phyloP scores from a whole-genome alignment of 2,888 invertebrate genomes.

The Pachliopta kotzebuea region DNA sequence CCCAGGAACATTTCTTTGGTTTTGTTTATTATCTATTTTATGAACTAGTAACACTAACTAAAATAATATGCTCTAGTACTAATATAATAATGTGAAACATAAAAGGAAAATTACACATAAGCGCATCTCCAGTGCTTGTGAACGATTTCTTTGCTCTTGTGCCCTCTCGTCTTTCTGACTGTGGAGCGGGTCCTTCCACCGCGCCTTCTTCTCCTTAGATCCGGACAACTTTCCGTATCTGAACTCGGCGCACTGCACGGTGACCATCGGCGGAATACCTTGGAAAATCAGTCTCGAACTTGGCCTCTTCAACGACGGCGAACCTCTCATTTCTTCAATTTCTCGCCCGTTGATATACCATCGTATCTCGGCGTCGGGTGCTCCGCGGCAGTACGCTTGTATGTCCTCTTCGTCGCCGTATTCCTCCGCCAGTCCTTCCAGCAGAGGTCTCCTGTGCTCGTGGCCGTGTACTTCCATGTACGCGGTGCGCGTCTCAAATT shows the following conservation, averaged over 20 bases:
- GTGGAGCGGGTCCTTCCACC: constrained; percentile 46
- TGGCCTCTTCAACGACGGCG: constrained; percentile 45
- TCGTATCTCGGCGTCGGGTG: constrained; percentile 55
- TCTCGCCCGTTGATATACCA: constrained; percentile 70
- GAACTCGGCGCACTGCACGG: constrained; percentile 73
- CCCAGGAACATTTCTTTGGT: constrained; percentile 26
- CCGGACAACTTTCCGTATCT: constrained; percentile 69
- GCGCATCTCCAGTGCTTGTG: constrained; percentile 31
- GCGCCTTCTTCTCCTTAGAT: constrained; percentile 55
- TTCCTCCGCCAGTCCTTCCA: constrained; percentile 59
- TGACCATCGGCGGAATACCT: constrained; percentile 72
- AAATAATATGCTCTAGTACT: constrained; percentile 3
- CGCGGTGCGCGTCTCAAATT: constrained; percentile 55
- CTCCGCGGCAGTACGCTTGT: constrained; percentile 61
- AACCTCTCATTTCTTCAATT: constrained; percentile 51
- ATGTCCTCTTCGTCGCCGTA: constrained; percentile 62
- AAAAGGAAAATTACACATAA: constrained; percentile 33
- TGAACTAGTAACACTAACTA: constrained; percentile 9
- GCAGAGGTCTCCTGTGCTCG: constrained; percentile 52
- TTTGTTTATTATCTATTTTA: constrained; percentile 11
- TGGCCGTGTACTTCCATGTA: constrained; percentile 63
- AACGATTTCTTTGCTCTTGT: constrained; percentile 43
- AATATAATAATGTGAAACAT: constrained; percentile 29
- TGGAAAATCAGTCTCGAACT: constrained; percentile 55
- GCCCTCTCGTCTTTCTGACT: constrained; percentile 40